A percentile compares a stretch with the other conserved stretches of the same genome.
Evolutionary conservation across 2,797 vertebrate species (phyloP).

Genomic region (Syndactyla subalaris): DNA sequence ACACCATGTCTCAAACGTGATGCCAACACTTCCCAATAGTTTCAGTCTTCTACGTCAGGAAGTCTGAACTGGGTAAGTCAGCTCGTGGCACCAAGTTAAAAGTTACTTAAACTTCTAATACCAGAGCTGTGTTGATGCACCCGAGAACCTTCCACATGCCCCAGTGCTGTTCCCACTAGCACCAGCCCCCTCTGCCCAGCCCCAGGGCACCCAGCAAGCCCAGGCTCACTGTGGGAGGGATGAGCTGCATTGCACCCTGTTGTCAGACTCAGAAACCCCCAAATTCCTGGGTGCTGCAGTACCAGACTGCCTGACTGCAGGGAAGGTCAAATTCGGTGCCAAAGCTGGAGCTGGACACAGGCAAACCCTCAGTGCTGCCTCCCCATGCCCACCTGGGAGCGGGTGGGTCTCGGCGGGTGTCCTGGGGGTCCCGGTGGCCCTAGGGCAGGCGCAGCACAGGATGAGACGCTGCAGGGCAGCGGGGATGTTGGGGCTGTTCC

Average conservation of each 20-base stretch:
- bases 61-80: neutral
- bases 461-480: neutral
- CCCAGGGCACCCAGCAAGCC: neutral
- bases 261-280: neutral
- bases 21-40: neutral
- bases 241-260: accelerated
- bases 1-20: neutral
- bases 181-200: neutral
- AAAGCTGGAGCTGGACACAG: neutral
- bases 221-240: neutral
- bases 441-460: accelerated
- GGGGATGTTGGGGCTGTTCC: neutral
- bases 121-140: accelerated
- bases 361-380: neutral
- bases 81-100: neutral
- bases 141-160: accelerated
- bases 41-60: neutral
- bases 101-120: neutral
- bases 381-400: neutral
- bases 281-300: neutral
- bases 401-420: neutral
- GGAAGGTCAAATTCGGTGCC: neutral
- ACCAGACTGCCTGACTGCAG: accelerated
- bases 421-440: neutral
- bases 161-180: accelerated